A percentile compares a stretch with the other conserved stretches of the same genome.
Conservation (phyloP, 1,140 invertebrate genomes). For the Drosophila santomea region DNA sequence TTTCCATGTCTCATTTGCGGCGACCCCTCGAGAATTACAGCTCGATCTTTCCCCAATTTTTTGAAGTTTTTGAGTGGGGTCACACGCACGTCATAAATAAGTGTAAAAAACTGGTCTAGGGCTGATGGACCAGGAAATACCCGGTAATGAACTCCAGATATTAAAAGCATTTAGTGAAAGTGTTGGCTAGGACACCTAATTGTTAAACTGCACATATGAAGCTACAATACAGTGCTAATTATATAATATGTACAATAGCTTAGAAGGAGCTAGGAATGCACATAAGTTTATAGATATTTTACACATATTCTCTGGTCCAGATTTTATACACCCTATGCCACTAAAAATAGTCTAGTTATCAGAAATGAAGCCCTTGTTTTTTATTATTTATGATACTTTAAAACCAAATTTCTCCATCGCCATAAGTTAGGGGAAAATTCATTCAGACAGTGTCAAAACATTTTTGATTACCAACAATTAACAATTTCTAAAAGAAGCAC, state of each 20-base stretch:
- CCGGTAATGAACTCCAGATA: neutral
- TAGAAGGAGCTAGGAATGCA: no score
- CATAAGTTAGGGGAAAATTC: constrained; percentile 50
- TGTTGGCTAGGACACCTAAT: neutral
- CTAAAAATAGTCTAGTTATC: constrained; percentile 2
- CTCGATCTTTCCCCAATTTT: constrained; percentile 23
- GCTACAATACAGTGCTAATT: neutral
- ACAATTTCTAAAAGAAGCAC: constrained; percentile 45
- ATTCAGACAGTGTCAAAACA: constrained; percentile 40
- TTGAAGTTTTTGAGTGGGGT: constrained; percentile 38
- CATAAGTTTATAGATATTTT: no score
- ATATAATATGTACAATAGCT: no score
- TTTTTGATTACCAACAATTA: constrained; percentile 46
- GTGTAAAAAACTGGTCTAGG: constrained; percentile 19
- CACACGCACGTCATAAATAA: constrained; percentile 56
- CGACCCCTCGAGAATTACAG: constrained; percentile 37
- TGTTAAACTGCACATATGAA: neutral
- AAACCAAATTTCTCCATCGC: constrained; percentile 59
- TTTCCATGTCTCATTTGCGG: constrained; percentile 46
- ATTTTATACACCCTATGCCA: neutral
- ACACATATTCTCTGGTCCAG: no score
- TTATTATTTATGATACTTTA: constrained; percentile 69
- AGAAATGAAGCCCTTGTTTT: constrained; percentile 42
- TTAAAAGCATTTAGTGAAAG: neutral
- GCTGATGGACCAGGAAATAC: constrained; percentile 29